These are phyloP conservation scores for Apantesis nais DNA, from an alignment of 2,888 invertebrate species.

Conservation along the genomic window DNA sequence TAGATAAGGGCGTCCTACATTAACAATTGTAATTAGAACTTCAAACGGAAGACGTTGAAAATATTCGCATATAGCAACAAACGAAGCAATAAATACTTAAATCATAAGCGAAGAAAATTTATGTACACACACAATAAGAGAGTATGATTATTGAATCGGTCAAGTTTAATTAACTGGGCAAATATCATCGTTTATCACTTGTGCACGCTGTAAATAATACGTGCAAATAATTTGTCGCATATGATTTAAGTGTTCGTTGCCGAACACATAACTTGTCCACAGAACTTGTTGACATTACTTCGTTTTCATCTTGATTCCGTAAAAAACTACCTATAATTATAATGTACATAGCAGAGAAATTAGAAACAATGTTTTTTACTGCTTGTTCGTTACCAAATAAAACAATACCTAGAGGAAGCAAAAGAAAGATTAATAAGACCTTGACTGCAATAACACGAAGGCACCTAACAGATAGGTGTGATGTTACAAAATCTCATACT, in stretches of 20 bases:
- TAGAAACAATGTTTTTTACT: constrained; percentile 23
- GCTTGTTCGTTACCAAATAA: constrained; percentile 30
- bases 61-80: constrained; percentile 19
- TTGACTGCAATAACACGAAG: constrained; percentile 26
- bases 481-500: constrained; percentile 45
- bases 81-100: constrained; percentile 23
- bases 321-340: not conserved
- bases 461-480: constrained; percentile 38
- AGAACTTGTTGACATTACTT: not conserved
- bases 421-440: constrained; percentile 29
- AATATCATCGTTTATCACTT: constrained; percentile 29
- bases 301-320: not conserved
- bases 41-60: constrained; percentile 6
- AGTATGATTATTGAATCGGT: constrained; percentile 32
- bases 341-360: constrained; percentile 14
- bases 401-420: constrained; percentile 32
- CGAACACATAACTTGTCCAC: constrained; percentile 5
- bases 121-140: constrained; percentile 28
- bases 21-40: constrained; percentile 5
- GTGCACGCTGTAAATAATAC: constrained; percentile 26
- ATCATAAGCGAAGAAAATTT: constrained; percentile 26
- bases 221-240: constrained; percentile 34
- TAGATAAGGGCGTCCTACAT: constrained; percentile 13
- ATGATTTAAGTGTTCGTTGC: constrained; percentile 28
- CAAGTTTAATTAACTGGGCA: constrained; percentile 33